Base-by-base conservation (phyloP, 2,797 vertebrate genomes). In the Pygocentrus nattereri region DNA sequence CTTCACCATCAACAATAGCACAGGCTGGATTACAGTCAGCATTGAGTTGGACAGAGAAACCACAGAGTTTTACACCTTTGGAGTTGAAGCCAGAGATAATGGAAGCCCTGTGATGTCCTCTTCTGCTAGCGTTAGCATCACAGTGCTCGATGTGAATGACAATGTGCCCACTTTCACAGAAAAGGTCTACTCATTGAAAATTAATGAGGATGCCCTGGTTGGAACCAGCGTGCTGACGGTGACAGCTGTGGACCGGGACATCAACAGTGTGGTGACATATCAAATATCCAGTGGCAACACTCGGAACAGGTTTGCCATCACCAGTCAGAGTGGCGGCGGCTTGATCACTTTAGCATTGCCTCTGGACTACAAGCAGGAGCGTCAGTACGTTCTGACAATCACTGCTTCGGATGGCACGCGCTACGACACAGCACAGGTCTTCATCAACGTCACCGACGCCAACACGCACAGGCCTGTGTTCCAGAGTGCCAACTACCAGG, bases 271-370 rank as follows among this genome's bases (percentile, higher is more conserved):
- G 4, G 96, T 99, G 79, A 98, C 97, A 5, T 99, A 99, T 83
- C 98, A 99, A 95, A 98, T 99, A 90, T 96, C 96, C 1, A 98
- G 98, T 0, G 98, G 98, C 69, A 99, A 99, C 92, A 99, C 98
- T 0, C 94, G 98, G 67, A 99, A 99, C 90, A 96, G 98, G 62
- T 99, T 99, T 65, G 95, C 98, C 30, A 98, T 99, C 85, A 99
- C 97, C 16, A 99, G 98, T 87, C 98, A 99, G 91, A 99, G 97
- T 0, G 98, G 96, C 0, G 98, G 97, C 0, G 98, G 98, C 0
- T 95, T 99, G 49, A 94, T 99, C 90, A 99, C 97, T 0, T 89
- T 99, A 76, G 97, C 98, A 0, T 94, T 98, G 86, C 97, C 97
- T 0, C 89, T 99, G 87, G 98, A 99, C 94, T 99, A 99, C 91